Evolutionary conservation across 2,797 vertebrate genomes (phyloP), one percentile per base, ranked within the genome.

Genomic region (Eremophila alpestris): DNA sequence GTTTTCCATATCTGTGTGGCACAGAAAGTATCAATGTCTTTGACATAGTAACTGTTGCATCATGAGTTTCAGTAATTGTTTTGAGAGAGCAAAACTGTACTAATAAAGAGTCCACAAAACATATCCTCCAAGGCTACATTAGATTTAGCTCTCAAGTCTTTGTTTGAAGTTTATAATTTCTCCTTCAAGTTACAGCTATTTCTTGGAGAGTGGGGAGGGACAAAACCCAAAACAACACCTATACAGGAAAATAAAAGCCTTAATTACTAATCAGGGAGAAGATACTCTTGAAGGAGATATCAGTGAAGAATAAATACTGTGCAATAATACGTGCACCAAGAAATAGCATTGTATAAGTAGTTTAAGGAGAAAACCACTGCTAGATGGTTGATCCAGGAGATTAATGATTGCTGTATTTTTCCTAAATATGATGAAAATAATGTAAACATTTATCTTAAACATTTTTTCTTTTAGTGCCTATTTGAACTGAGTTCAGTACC

Each of bases 211-310:
- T 14, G 46, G 15, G 8, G 18, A 16, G 23, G 9, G 16, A 10
- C 16, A 55, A 62, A 65, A 52, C 13, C 3, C 10, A 51, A 63
- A 94, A 9, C 26, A 64, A 16, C 40, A 79, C 2, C 48, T 64
- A 64, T 74, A 58, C 36, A 36, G 30, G 46, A 74, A 79, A 77
- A 77, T 51, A 58, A 93, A 90, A 58, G 41, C n/a, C n/a, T 80
- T 87, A 89, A 86, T 92, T 87, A 29, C 43, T 83, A 85, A 85
- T 87, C 73, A 81, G 20, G 23, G 54, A 87, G 38, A 83, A 82
- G 43, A 60, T 60, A 64, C 26, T 89, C 48, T 59, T 82, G 92
- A 84, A 85, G 45, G 83, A 85, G 36, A 58, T 65, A 74, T 30
- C 18, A 1, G 18, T 46, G 58, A 74, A 79, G 41, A 93, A 85